Evolutionary conservation across 2,797 vertebrate species (phyloP).

Genomic region (Myotis findleyi): DNA sequence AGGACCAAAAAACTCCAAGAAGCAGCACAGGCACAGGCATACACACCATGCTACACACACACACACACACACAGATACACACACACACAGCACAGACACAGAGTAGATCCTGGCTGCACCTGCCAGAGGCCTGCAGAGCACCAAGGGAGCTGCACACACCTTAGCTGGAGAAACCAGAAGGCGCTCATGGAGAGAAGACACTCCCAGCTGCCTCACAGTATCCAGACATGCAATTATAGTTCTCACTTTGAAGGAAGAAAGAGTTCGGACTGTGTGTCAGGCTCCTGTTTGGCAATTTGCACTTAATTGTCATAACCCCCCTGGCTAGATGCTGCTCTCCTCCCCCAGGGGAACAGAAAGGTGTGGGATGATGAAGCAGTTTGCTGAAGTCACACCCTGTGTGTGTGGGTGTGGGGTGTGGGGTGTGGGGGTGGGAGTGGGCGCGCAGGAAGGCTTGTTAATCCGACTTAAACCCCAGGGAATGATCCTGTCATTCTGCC

Average conservation of each 20-base stretch:
- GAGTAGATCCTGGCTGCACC: not conserved
- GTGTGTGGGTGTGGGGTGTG: not conserved
- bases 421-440: not conserved
- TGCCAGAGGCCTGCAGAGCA: not conserved
- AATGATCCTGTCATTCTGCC: not conserved
- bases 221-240: not conserved
- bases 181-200: not conserved
- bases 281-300: not conserved
- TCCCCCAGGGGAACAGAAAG: not conserved
- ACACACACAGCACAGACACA: not conserved
- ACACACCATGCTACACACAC: not conserved
- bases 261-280: accelerated
- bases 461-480: not conserved
- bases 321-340: not conserved
- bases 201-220: not conserved
- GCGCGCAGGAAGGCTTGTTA: not conserved
- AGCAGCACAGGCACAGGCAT: not conserved
- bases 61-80: not conserved
- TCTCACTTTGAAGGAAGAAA: not conserved
- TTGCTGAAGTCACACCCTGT: not conserved
- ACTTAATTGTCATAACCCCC: not conserved
- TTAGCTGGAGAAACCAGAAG: not conserved
- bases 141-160: not conserved
- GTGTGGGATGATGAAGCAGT: not conserved
- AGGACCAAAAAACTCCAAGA: not conserved